phyloP scores from a whole-genome alignment of 2,797 vertebrate species.

The Knipowitschia caucasica region DNA sequence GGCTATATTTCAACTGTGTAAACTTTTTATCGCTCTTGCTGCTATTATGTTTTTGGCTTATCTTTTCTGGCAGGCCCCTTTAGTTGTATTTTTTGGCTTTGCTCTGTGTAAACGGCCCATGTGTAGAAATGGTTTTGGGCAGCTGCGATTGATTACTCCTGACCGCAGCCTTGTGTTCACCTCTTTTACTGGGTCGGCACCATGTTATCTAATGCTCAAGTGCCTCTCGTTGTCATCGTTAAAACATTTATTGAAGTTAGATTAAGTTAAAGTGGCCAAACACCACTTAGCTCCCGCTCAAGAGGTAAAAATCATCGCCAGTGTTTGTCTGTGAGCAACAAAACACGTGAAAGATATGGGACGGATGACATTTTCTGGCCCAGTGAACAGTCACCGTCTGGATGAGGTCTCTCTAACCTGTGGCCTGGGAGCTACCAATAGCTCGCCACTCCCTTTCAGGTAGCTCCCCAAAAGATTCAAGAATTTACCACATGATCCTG shows the following conservation, averaged over 20 bases:
- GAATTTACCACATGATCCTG: too few relatives aligned
- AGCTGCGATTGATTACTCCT: slow-evolving; percentile 55
- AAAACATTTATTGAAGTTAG: not conserved
- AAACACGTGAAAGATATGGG: too few relatives aligned
- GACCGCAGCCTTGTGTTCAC: slow-evolving; percentile 30
- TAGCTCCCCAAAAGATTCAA: too few relatives aligned
- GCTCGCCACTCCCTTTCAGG: too few relatives aligned
- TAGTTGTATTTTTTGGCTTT: slow-evolving; percentile 11
- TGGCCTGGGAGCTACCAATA: too few relatives aligned
- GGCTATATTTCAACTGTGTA: slow-evolving; percentile 17
- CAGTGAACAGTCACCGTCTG: too few relatives aligned
- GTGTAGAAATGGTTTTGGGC: slow-evolving; percentile 35
- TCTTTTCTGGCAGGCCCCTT: slow-evolving; percentile 13
- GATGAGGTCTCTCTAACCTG: too few relatives aligned
- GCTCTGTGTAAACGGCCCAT: slow-evolving; percentile 21
- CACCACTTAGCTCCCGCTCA: not conserved
- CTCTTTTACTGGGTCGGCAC: slow-evolving; percentile 31
- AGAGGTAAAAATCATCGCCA: too few relatives aligned
- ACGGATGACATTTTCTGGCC: too few relatives aligned
- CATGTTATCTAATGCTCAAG: slow-evolving; percentile 34
- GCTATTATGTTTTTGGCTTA: slow-evolving; percentile 15
- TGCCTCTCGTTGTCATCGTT: not conserved
- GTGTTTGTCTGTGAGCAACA: too few relatives aligned
- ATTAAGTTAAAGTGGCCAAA: not conserved
- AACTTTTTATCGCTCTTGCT: slow-evolving; percentile 6